Evolutionary conservation across 2,113 vertebrate species (phyloP), one percentile per base, ranked within the genome.

Genomic region (Notothenia rossii): DNA sequence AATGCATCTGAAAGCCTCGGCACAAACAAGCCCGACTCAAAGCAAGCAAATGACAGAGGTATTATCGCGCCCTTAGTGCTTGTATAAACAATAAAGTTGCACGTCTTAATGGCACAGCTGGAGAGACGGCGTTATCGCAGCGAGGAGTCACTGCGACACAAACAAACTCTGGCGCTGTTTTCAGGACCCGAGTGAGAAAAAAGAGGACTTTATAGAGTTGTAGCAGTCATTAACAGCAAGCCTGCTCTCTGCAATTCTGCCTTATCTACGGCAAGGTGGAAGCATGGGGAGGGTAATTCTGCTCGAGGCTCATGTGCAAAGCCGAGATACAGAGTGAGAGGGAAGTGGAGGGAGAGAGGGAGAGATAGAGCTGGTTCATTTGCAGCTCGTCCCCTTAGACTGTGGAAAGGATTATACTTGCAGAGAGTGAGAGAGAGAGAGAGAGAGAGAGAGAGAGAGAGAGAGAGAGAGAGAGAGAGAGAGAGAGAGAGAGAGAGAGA

Each of bases 321-420:
- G 74, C 70, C 1, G 81, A 91, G 93, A 94, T 94, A 92, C 81
- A 83, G 87, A 82, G 81, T 72, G 75, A 87, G 91, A 82, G 82
- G 66, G 76, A 81, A 83, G 88, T 81, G 87, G 72, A 84, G 87
- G 62, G 63, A 82, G 77, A 55, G 72, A 58, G 66, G 60, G 68
- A 77, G 89, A 79, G 88, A 92, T 71, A 79, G 88, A 89, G 75
- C 82, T 69, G 87, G 84, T 90, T 93, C 89, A 87, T 90, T 86
- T 91, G 83, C 89, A 89, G 90, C 92, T 91, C 72, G 75, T 93
- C 91, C 86, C 92, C 36, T 61, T 84, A 92, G 91, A 93, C 87
- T 59, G 78, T 83, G 72, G 85, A 90, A 79, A 81, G 91, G 93
- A 94, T 94, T 94, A 94, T 90, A 90, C 82, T 82, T 65, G 6